These are phyloP conservation scores for Mycetomoellerius zeteki DNA, from an alignment of 1,140 invertebrate species.

Conservation along the genomic window DNA sequence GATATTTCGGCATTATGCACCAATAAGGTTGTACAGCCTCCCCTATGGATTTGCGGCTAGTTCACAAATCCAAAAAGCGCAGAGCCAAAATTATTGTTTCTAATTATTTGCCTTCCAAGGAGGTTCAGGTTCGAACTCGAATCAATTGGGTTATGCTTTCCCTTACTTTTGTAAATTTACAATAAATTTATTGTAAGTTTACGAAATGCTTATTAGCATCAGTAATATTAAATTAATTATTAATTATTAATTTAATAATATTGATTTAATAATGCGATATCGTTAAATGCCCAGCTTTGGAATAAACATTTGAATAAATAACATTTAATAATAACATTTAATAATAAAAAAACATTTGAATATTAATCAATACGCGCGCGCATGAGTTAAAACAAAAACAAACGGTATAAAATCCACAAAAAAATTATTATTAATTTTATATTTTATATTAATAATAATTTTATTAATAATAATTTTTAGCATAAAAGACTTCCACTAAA, in stretches of 20 bases:
- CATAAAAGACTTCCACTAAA: too few species aligned
- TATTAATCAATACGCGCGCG: too few species aligned
- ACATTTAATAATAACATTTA: too few species aligned
- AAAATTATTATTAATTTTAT: background rate
- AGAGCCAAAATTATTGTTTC: conserved; percentile 13
- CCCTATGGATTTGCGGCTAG: background rate
- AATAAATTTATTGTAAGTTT: background rate
- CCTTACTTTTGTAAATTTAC: too few species aligned
- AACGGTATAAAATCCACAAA: background rate
- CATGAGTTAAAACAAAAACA: background rate
- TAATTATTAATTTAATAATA: background rate
- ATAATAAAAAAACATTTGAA: too few species aligned
- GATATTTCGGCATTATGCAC: conserved; percentile 65
- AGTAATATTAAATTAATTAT: background rate
- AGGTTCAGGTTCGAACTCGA: background rate
- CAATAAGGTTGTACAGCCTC: background rate
- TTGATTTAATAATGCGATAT: background rate
- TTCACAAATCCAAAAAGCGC: background rate
- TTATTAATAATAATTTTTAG: too few species aligned
- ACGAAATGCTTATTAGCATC: background rate
- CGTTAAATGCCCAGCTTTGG: background rate
- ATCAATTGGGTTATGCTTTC: background rate
- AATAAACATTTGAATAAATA: background rate
- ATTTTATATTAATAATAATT: too few species aligned
- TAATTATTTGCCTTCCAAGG: background rate